Conservation (phyloP, 2,888 invertebrate species). For the Salpingus planirostris region DNA sequence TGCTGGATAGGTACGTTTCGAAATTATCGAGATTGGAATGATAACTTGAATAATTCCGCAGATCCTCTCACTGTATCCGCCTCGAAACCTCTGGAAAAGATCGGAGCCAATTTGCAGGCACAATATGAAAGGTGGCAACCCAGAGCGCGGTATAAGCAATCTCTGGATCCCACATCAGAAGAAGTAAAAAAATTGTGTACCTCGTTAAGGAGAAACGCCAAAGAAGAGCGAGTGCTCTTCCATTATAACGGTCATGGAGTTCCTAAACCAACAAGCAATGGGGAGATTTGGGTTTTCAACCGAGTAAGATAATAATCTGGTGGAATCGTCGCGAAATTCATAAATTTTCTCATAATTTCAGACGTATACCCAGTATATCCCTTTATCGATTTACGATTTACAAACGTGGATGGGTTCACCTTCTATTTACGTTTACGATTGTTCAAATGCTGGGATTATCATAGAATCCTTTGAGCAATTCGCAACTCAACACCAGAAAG, state of each 20-base stretch:
- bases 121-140: slow-evolving; percentile 99
- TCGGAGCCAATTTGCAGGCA: slow-evolving; percentile 83
- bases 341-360: slow-evolving; percentile 38
- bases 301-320: slow-evolving; percentile 50
- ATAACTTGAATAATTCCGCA: slow-evolving; percentile 27
- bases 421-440: slow-evolving; percentile 98
- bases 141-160: slow-evolving; percentile 92
- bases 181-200: slow-evolving; percentile 96
- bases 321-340: slow-evolving; percentile 3
- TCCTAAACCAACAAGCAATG: slow-evolving; percentile 93
- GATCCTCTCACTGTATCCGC: slow-evolving; percentile 84
- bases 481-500: slow-evolving; percentile 83
- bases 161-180: slow-evolving; percentile 94
- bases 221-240: slow-evolving; percentile 95
- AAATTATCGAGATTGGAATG: background rate
- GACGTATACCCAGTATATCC: slow-evolving; percentile 98
- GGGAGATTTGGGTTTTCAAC: slow-evolving; percentile 99
- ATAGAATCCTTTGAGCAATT: slow-evolving; percentile 84
- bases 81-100: slow-evolving; percentile 84
- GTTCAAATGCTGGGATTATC: slow-evolving; percentile 96
- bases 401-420: slow-evolving; percentile 99
- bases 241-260: slow-evolving; percentile 99
- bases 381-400: slow-evolving; percentile 94
- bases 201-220: slow-evolving; percentile 89
- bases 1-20: slow-evolving; percentile 84